phyloP scores from a whole-genome alignment of 2,113 vertebrate genomes.

The Rhinogobius similis region DNA sequence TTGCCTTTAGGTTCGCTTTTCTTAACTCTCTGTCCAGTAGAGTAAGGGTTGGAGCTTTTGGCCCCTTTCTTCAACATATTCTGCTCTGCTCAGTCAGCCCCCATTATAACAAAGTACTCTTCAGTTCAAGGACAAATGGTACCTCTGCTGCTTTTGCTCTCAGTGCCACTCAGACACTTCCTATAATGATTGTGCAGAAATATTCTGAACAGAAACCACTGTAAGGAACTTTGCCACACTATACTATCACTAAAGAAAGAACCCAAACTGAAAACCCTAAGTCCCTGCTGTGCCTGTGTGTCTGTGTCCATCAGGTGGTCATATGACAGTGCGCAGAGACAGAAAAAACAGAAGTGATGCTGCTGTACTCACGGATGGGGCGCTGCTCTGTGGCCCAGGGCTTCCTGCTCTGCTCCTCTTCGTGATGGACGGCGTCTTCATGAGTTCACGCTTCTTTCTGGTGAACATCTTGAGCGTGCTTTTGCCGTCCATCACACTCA shows the following conservation, averaged over 20 bases:
- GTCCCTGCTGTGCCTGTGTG: slow-evolving; percentile 22
- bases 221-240: neutral
- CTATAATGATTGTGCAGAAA: slow-evolving; percentile 32
- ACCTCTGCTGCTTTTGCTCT: neutral
- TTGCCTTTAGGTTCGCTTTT: slow-evolving; percentile 52
- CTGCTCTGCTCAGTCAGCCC: neutral
- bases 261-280: neutral
- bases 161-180: slow-evolving; percentile 7
- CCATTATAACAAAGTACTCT: slow-evolving; percentile 23
- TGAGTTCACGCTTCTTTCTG: slow-evolving; percentile 90
- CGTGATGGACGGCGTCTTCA: slow-evolving; percentile 94
- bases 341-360: slow-evolving; percentile 62
- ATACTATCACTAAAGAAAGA: neutral
- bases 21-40: slow-evolving; percentile 66
- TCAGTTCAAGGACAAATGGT: neutral
- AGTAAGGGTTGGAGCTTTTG: slow-evolving; percentile 81
- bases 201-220: neutral
- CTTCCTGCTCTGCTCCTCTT: slow-evolving; percentile 93
- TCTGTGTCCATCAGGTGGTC: slow-evolving; percentile 29
- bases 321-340: neutral
- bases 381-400: slow-evolving; percentile 80
- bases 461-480: slow-evolving; percentile 85
- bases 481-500: slow-evolving; percentile 64
- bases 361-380: slow-evolving; percentile 81
- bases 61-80: slow-evolving; percentile 74